Percentiles rank a stretch among this genome's conserved stretches.
Conservation (phyloP, 2,888 invertebrate genomes). For the Cyrtodaria siliqua region DNA sequence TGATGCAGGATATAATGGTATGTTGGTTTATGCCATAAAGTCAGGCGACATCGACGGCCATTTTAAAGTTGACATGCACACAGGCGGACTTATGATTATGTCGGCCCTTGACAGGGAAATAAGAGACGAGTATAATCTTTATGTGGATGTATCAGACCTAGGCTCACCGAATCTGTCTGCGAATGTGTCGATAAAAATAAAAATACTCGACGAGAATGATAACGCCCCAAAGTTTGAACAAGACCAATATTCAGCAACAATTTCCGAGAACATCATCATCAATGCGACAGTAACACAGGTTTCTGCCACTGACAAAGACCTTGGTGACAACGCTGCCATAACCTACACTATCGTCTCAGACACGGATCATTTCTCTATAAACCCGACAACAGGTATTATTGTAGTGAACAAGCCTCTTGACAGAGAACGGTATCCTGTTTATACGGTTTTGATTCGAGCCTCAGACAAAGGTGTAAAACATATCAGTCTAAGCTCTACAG, state of each 20-base stretch:
- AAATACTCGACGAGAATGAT: constrained; percentile 81
- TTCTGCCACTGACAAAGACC: constrained; percentile 90
- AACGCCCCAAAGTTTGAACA: constrained; percentile 78
- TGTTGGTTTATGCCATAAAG: constrained; percentile 78
- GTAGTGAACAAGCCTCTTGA: constrained; percentile 95
- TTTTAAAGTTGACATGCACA: constrained; percentile 94
- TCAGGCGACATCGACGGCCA: constrained; percentile 95
- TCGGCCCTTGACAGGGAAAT: constrained; percentile 94
- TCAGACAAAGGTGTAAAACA: constrained; percentile 87
- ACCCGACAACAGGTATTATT: constrained; percentile 94
- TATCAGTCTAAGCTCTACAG: constrained; percentile 91
- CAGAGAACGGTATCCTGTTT: constrained; percentile 93
- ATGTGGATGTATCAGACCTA: constrained; percentile 75
- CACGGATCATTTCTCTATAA: constrained; percentile 87
- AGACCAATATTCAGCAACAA: constrained; percentile 88
- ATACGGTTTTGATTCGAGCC: constrained; percentile 93
- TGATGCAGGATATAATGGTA: constrained; percentile 81
- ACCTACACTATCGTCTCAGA: constrained; percentile 78
- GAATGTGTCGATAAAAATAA: constrained; percentile 67
- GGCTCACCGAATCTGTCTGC: constrained; percentile 68
- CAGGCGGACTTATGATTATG: constrained; percentile 95
- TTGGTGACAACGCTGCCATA: constrained; percentile 83
- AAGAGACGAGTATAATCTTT: constrained; percentile 91
- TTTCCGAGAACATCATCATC: constrained; percentile 93
- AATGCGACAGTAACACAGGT: constrained; percentile 95